Conservation (phyloP, 2,888 invertebrate species). For the Saturnia pavonia region DNA sequence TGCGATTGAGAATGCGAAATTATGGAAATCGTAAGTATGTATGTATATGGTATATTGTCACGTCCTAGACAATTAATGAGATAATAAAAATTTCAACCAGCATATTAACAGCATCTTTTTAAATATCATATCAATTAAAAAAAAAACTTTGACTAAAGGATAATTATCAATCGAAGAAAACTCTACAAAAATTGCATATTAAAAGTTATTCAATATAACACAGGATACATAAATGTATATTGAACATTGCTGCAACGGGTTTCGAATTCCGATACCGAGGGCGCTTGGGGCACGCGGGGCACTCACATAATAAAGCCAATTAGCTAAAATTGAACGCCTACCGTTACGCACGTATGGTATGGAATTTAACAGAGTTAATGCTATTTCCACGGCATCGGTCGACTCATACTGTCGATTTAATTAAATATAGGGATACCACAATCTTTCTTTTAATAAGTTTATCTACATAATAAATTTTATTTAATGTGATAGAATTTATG, state of each 20-base stretch:
- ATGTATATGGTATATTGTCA: background rate
- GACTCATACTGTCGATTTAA: background rate
- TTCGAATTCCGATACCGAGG: slow-evolving; percentile 9
- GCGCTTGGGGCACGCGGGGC: background rate
- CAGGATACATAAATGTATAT: background rate
- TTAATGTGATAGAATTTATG: too few relatives aligned
- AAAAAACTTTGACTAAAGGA: too few relatives aligned
- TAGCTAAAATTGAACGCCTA: background rate
- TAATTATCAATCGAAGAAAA: too few relatives aligned
- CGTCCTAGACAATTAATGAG: background rate
- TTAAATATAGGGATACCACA: background rate
- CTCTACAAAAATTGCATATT: too few relatives aligned
- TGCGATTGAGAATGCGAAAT: background rate
- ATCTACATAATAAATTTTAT: too few relatives aligned
- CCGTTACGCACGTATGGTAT: background rate
- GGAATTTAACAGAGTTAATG: slow-evolving; percentile 3
- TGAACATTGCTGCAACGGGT: background rate
- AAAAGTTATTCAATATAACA: background rate
- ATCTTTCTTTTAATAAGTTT: too few relatives aligned
- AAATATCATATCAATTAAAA: too few relatives aligned
- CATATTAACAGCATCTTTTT: too few relatives aligned
- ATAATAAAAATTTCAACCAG: background rate
- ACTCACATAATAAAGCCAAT: slow-evolving; percentile 3
- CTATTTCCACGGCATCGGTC: background rate
- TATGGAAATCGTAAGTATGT: background rate